Conservation (phyloP, 1,140 invertebrate species). For the Drosophila oshimai region DNA sequence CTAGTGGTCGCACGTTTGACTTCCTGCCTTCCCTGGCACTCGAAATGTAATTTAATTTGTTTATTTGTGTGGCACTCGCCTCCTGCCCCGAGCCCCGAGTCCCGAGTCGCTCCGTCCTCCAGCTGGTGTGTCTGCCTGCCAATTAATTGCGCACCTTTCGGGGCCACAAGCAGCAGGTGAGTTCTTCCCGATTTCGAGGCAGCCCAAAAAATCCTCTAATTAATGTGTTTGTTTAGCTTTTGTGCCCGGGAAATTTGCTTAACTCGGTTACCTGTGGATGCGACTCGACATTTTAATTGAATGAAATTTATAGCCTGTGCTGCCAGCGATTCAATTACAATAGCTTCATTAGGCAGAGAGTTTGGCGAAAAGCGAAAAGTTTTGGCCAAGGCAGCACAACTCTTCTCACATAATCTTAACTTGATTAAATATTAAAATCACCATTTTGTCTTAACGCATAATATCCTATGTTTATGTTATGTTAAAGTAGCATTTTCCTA, state of each 20-base stretch:
- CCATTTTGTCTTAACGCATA: not conserved
- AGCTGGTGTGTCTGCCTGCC: constrained; percentile 36
- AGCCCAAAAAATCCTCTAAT: constrained; percentile 55
- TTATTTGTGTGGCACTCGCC: constrained; percentile 56
- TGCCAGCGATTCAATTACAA: constrained; percentile 41
- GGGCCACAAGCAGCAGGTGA: constrained; percentile 8
- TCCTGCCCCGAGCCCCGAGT: not conserved
- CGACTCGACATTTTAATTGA: constrained; percentile 71
- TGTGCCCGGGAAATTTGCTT: constrained; percentile 51
- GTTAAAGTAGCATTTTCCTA: too few species aligned
- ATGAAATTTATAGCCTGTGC: constrained; percentile 52
- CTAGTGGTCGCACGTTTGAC: constrained; percentile 45
- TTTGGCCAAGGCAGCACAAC: not conserved
- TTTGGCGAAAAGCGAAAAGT: constrained; percentile 2
- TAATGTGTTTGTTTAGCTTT: constrained; percentile 76
- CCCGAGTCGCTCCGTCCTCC: too few species aligned
- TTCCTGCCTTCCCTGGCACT: constrained; percentile 52
- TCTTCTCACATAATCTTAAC: constrained; percentile 1
- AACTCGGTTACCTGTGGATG: constrained; percentile 44
- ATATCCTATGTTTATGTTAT: not conserved
- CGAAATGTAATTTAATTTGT: constrained; percentile 79
- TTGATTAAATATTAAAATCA: constrained; percentile 14
- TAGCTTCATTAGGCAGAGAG: constrained; percentile 30
- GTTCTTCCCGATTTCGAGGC: not conserved
- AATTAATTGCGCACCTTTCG: constrained; percentile 66